Percentiles rank a stretch among this genome's conserved stretches.
phyloP scores from a whole-genome alignment of 2,888 invertebrate species.

The Drosophila siamana region DNA sequence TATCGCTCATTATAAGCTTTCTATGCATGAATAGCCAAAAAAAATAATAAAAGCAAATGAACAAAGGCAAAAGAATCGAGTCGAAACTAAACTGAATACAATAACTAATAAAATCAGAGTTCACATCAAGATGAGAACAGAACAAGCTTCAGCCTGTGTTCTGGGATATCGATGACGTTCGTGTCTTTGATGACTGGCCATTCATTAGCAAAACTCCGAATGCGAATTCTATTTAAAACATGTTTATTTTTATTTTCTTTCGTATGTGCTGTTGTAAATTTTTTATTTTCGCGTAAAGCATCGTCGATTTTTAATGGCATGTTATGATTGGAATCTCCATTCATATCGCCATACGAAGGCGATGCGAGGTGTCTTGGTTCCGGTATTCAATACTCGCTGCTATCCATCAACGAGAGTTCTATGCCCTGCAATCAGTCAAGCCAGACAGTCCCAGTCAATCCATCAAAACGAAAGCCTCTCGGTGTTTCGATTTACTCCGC shows the following conservation, averaged over 20 bases:
- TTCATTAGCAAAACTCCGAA: conserved; percentile 33
- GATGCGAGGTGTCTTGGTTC: not conserved
- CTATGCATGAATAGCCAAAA: conserved; percentile 44
- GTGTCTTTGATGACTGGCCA: conserved; percentile 31
- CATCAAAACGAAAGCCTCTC: conserved; percentile 49
- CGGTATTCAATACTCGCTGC: conserved; percentile 34
- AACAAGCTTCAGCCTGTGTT: conserved; percentile 25
- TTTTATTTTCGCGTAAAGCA: conserved; percentile 3
- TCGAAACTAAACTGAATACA: conserved; percentile 24
- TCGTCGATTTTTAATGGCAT: conserved; percentile 23
- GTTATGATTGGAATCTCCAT: conserved; percentile 58
- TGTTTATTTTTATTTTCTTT: conserved; percentile 33
- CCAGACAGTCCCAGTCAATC: conserved; percentile 44
- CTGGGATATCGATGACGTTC: conserved; percentile 26
- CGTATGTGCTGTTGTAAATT: not conserved
- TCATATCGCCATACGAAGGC: conserved; percentile 47
- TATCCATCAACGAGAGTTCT: conserved; percentile 34
- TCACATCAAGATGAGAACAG: conserved; percentile 5
- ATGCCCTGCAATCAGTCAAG: conserved; percentile 53
- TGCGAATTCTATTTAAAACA: conserved; percentile 42
- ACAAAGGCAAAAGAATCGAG: conserved; percentile 4
- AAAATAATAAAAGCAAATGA: conserved; percentile 4
- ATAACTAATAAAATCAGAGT: conserved; percentile 41
- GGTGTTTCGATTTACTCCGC: conserved; percentile 7
- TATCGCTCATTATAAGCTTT: conserved; percentile 59